Percentiles rank a stretch among this genome's conserved stretches.
Conservation (phyloP, 2,113 vertebrate genomes). For the Vulpes vulpes region DNA sequence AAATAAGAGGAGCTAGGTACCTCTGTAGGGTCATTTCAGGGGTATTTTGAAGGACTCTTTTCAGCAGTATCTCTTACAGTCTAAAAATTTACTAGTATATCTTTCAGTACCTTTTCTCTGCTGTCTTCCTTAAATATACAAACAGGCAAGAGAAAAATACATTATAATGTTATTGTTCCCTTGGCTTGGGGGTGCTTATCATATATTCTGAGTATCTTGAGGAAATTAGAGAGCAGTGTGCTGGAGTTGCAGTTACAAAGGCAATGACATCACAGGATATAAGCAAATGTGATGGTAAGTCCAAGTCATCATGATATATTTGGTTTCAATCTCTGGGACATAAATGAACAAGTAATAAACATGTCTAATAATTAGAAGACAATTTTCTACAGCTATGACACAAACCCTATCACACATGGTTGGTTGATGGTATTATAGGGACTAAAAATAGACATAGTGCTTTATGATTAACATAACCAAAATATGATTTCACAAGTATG, state of each 20-base stretch:
- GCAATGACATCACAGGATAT: not conserved
- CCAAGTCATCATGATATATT: not conserved
- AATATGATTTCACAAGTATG: not conserved
- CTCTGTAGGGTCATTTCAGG: not conserved
- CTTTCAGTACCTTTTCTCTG: not conserved
- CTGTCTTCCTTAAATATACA: not conserved
- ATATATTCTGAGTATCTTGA: not conserved
- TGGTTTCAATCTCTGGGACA: not conserved
- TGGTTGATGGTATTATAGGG: not conserved
- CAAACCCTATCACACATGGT: not conserved
- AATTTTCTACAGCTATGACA: not conserved
- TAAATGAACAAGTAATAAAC: not conserved
- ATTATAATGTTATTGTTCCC: not conserved
- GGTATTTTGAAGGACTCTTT: not conserved
- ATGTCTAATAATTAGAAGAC: not conserved
- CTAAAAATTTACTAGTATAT: constrained; percentile 37
- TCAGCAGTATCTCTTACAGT: not conserved
- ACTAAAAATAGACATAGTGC: not conserved
- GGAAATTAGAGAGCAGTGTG: not conserved
- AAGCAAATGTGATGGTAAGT: not conserved
- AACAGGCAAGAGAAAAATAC: not conserved
- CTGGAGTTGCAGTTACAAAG: not conserved
- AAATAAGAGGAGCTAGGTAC: not conserved
- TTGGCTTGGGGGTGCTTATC: not conserved
- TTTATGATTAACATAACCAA: not conserved